phyloP scores from a whole-genome alignment of 2,113 vertebrate species.

The Pomatostomus ruficeps region DNA sequence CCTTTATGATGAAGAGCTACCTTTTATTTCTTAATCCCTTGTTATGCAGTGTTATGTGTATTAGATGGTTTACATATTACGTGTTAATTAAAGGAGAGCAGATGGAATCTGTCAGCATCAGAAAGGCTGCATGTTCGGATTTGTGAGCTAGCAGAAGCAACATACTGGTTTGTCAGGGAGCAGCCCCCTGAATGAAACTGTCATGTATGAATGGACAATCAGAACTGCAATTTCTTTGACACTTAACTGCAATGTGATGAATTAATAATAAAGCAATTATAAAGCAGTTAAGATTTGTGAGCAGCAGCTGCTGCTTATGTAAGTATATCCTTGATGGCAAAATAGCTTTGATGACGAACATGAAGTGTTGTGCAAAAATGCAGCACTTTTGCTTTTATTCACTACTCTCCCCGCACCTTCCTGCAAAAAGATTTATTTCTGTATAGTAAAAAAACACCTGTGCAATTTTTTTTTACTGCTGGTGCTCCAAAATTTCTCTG shows the following conservation, averaged over 20 bases:
- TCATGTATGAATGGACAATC: not conserved
- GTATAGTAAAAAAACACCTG: not conserved
- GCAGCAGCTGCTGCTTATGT: not conserved
- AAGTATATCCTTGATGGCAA: not conserved
- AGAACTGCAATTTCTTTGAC: not conserved
- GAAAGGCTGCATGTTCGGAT: not conserved
- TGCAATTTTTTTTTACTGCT: not conserved
- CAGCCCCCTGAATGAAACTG: not conserved
- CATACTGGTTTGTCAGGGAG: not conserved
- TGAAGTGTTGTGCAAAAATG: not conserved
- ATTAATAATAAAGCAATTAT: not conserved
- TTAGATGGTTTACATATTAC: constrained; percentile 64
- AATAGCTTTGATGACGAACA: not conserved
- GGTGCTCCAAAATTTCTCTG: not conserved
- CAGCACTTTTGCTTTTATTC: not conserved
- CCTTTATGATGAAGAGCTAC: constrained; percentile 33
- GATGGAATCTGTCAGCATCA: constrained; percentile 68
- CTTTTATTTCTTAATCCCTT: constrained; percentile 63
- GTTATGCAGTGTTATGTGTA: constrained; percentile 54
- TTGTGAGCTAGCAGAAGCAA: constrained; percentile 36
- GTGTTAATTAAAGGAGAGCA: constrained; percentile 64
- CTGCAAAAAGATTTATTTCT: not conserved
- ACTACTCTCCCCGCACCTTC: not conserved
- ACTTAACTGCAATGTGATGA: not conserved
- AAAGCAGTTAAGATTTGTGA: not conserved